Percentiles rank a stretch among this genome's conserved stretches.
phyloP scores from a whole-genome alignment of 2,797 vertebrate genomes.

The Clamator glandarius region DNA sequence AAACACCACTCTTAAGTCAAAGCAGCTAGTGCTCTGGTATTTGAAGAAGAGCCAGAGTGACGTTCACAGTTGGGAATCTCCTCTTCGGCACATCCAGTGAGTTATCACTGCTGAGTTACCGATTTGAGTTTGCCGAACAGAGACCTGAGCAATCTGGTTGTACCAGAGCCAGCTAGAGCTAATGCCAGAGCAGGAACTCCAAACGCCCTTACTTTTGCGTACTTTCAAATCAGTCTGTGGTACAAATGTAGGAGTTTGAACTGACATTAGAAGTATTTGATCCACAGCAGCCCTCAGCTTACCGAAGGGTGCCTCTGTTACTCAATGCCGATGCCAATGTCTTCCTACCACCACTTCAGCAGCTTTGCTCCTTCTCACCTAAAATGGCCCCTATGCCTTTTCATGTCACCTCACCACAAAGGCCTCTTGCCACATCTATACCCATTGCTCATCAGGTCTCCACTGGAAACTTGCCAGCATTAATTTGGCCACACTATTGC shows the following conservation, averaged over 20 bases:
- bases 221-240: not conserved
- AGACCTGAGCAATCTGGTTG: accelerated
- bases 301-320: accelerated
- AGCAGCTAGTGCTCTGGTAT: not conserved
- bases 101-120: accelerated
- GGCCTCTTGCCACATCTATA: not conserved
- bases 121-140: not conserved
- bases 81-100: not conserved
- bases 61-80: not conserved
- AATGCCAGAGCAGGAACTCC: not conserved
- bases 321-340: accelerated
- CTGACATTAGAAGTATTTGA: not conserved
- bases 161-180: not conserved
- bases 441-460: not conserved
- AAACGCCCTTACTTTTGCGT: not conserved
- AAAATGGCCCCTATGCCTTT: not conserved
- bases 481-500: not conserved
- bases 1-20: not conserved
- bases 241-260: accelerated
- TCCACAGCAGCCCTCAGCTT: not conserved
- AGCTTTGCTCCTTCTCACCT: not conserved
- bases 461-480: not conserved
- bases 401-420: not conserved
- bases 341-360: not conserved
- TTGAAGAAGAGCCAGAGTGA: not conserved